Conservation (phyloP, 2,888 invertebrate genomes). For the Diaprepes abbreviatus region DNA sequence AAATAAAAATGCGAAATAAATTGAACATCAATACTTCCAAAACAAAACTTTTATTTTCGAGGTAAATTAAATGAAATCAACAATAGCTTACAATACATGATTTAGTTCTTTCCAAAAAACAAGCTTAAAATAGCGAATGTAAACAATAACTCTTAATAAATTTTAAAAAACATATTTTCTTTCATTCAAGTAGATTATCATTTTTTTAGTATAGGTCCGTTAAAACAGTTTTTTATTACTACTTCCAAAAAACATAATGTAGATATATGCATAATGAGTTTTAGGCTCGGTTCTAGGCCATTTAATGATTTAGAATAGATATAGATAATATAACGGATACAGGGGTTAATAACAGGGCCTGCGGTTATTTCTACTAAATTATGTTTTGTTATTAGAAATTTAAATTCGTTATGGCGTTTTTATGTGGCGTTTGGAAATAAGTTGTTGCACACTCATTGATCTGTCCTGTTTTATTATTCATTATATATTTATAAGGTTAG, state of each 20-base stretch:
- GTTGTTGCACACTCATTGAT: slow-evolving; percentile 3
- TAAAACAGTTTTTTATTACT: background rate
- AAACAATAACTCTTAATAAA: too few relatives aligned
- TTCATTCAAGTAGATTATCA: too few relatives aligned
- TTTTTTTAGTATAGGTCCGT: too few relatives aligned
- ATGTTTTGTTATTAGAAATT: slow-evolving; percentile 18
- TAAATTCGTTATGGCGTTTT: slow-evolving; percentile 13
- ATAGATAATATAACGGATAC: slow-evolving; percentile 17
- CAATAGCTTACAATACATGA: too few relatives aligned
- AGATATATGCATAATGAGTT: slow-evolving; percentile 11
- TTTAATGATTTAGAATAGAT: slow-evolving; percentile 19
- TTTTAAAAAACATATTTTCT: too few relatives aligned
- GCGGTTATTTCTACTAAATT: slow-evolving; percentile 18
- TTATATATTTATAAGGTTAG: background rate
- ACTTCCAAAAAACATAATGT: background rate
- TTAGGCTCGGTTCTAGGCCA: slow-evolving; percentile 14
- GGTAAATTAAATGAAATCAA: too few relatives aligned
- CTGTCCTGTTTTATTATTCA: background rate
- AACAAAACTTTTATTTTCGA: too few relatives aligned
- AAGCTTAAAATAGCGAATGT: too few relatives aligned
- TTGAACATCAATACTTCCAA: too few relatives aligned
- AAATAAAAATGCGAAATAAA: too few relatives aligned
- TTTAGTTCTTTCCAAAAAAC: too few relatives aligned
- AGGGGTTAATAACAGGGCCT: slow-evolving; percentile 20
- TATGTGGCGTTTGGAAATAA: slow-evolving; percentile 14